Base-by-base conservation (phyloP, 2,113 vertebrate genomes). In the Nesospiza acunhae region DNA sequence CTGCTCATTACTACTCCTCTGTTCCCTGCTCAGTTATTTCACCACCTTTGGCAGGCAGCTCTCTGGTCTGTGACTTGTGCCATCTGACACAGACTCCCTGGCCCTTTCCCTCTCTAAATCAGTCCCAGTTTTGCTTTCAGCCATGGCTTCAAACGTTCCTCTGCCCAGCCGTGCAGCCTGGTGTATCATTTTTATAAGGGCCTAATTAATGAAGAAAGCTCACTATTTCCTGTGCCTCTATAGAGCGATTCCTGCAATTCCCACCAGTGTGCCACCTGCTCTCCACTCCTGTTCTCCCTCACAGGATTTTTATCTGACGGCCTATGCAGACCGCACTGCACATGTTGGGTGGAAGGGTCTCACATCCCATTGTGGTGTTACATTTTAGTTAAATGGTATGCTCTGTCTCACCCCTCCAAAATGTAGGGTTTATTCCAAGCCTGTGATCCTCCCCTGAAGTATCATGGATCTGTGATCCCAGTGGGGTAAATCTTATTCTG, bases 271-370 rank as follows among this genome's bases (percentile, higher is more conserved):
- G 52, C 26, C 10, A 7, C 35, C 60, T 24, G 26, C 66, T 69
- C 42, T 72, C 35, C 7, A 3, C 63, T 80, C 42, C 6, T 0
- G 1, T 2, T 60, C 33, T 69, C 69, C 73, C 31, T 55, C 42
- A 24, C 15, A 1, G 10, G 8, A 44, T 27, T 23, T 46, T 59
- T 3, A 73, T 10, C 52, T 20, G 27, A 64, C 26, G 30, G 52
- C 47, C 62, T 12, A 9, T 0, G 2, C 8, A 21, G 26, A 31
- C 49, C 4, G 3, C 27, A 11, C 1, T 0, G 15, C 23, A 13
- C 37, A 4, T 0, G 4, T 4, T 3, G 11, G 27, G 9, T 8
- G 35, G 30, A 11, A 0, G 16, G 16, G 12, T 17, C 19, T 37
- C 15, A 15, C 7, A 2, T 3, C 12, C 31, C 28, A 18, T 7